Evolutionary conservation across 2,888 invertebrate genomes (phyloP), one percentile per base, ranked within the genome.

Genomic region (Nomada hirtipes): DNA sequence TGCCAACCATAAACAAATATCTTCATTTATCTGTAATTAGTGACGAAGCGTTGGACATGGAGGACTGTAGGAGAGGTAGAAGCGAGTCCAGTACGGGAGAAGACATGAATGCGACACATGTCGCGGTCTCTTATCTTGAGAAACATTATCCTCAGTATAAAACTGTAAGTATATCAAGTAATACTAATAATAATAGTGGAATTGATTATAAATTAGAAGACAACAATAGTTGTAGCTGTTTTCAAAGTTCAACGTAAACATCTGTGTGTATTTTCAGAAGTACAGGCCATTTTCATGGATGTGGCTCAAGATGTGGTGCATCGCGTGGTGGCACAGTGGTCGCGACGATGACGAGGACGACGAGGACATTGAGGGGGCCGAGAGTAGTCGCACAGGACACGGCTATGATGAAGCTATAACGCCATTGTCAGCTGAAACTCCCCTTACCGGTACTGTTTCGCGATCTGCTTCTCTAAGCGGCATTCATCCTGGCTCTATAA

Each of bases 321-420:
- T 97, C 76, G 97, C 97, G 91, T 98, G 98, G 98, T 98, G 97
- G 97, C 97, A 97, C 93, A 97, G 97, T 18, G 98, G 98, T 0
- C 95, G 97, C 53, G 97, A 98, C 83, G 97, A 98, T 50, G 96
- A 96, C 83, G 98, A 98, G 92, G 97, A 91, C 96, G 92, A 90
- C 0, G 92, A 96, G 84, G 98, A 98, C 92, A 97, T 91, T 96
- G 92, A 90, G 0, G 92, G 91, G 3, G 96, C 84, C 96, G 98
- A 91, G 96, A 97, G 94, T 92, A 94, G 94, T 94, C 94, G 92
- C 71, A 92, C 91, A 88, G 95, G 92, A 11, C 96, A 96, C 88
- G 97, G 96, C 83, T 97, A 96, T 94, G 97, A 96, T 42, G 93
- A 93, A 61, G 91, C 92, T 0, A 86, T 90, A 86, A 97, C 97